phyloP scores from a whole-genome alignment of 2,888 invertebrate species.

The Colletes collaris region DNA sequence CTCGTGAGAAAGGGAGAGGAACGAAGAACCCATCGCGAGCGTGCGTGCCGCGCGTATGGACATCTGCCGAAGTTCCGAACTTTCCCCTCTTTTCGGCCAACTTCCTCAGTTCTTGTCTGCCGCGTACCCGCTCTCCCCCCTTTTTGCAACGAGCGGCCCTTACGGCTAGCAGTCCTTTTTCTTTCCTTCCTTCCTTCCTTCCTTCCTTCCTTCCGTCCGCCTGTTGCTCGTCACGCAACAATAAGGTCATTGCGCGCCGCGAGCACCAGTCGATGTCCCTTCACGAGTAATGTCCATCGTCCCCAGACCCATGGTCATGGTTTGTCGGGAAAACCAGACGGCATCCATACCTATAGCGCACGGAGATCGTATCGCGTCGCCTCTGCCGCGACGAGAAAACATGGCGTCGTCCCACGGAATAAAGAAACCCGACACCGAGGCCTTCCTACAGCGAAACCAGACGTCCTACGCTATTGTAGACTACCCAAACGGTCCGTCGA shows the following conservation, averaged over 20 bases:
- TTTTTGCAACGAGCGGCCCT: conserved; percentile 55
- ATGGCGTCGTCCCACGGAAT: conserved; percentile 7
- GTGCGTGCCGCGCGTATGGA: conserved; percentile 48
- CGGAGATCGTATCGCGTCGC: conserved; percentile 35
- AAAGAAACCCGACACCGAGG: background rate
- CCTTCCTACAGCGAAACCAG: background rate
- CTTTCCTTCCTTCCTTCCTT: conserved; percentile 62
- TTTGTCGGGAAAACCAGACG: conserved; percentile 41
- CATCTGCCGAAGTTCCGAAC: conserved; percentile 69
- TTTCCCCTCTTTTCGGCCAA: conserved; percentile 63
- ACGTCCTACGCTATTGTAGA: background rate
- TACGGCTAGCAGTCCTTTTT: conserved; percentile 56
- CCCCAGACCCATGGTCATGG: conserved; percentile 45
- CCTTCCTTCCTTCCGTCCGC: conserved; percentile 71
- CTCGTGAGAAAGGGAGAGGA: conserved; percentile 63
- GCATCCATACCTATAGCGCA: conserved; percentile 8
- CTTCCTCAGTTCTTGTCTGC: conserved; percentile 61
- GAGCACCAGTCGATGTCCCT: conserved; percentile 48
- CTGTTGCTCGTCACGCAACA: conserved; percentile 75
- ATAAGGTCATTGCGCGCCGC: conserved; percentile 70
- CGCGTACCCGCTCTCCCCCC: conserved; percentile 31
- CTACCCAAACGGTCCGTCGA: background rate
- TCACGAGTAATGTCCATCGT: conserved; percentile 23
- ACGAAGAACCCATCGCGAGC: conserved; percentile 44
- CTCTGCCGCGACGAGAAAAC: conserved; percentile 2